phyloP scores from a whole-genome alignment of 2,113 vertebrate species.

The Origma solitaria region DNA sequence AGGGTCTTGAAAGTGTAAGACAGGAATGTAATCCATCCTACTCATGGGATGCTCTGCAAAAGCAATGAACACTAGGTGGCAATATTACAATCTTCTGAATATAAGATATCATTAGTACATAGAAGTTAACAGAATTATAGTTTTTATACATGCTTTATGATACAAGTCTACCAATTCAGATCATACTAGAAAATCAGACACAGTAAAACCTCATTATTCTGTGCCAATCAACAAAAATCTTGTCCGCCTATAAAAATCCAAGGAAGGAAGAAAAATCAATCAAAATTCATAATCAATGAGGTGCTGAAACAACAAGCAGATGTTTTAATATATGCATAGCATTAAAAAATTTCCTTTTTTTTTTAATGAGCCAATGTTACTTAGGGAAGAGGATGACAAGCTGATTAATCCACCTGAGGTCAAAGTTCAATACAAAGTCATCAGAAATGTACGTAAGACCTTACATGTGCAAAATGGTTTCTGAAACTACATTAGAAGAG shows the following conservation, averaged over 20 bases:
- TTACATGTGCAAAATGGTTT: background rate
- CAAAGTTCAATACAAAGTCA: background rate
- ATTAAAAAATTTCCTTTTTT: background rate
- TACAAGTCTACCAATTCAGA: background rate
- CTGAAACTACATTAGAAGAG: background rate
- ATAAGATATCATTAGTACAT: background rate
- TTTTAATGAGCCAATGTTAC: background rate
- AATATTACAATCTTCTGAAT: background rate
- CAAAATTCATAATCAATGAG: background rate
- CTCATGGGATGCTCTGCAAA: background rate
- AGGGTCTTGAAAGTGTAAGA: background rate
- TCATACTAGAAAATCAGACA: background rate
- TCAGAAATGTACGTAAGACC: background rate
- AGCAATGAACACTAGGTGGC: conserved; percentile 7
- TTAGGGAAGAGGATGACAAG: background rate
- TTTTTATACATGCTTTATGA: background rate
- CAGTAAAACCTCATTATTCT: background rate
- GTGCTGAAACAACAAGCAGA: background rate
- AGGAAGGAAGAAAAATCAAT: background rate
- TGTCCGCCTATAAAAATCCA: background rate
- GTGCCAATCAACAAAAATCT: background rate
- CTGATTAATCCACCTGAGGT: background rate
- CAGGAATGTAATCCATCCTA: background rate
- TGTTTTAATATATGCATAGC: background rate
- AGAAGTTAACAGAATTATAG: background rate